Evolutionary conservation across 2,113 vertebrate genomes (phyloP).

Genomic region (Gymnocephalus cernua): DNA sequence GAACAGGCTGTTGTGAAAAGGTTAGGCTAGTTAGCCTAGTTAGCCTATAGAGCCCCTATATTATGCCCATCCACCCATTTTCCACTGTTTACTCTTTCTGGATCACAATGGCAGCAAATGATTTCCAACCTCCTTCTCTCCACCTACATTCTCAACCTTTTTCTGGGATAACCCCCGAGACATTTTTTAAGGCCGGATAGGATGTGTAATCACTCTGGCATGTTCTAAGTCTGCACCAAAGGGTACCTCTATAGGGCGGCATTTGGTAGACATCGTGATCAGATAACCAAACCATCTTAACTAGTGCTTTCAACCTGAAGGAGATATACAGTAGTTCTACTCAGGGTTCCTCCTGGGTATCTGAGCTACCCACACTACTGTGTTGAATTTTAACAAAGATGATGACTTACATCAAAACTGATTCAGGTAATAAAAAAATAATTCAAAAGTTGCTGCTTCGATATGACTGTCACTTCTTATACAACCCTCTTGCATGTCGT

Average conservation of each 20-base stretch:
- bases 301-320: neutral
- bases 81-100: neutral
- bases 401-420: conserved; percentile 37
- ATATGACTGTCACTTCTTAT: conserved; percentile 28
- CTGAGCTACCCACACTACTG: neutral
- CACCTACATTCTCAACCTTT: neutral
- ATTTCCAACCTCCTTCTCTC: neutral
- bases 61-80: neutral
- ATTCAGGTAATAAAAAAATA: neutral
- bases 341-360: neutral
- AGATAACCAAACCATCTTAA: neutral
- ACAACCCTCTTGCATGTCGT: conserved; percentile 13
- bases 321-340: neutral
- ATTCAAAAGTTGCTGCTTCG: conserved; percentile 19
- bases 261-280: conserved; percentile 22
- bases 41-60: neutral
- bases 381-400: conserved; percentile 6
- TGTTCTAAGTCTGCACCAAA: neutral
- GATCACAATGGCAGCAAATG: neutral
- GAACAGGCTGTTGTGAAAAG: too few species aligned
- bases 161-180: neutral
- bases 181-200: neutral
- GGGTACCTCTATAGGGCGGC: neutral
- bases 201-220: neutral
- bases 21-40: neutral